phyloP scores from a whole-genome alignment of 1,140 invertebrate species.

The Bombus consobrinus region DNA sequence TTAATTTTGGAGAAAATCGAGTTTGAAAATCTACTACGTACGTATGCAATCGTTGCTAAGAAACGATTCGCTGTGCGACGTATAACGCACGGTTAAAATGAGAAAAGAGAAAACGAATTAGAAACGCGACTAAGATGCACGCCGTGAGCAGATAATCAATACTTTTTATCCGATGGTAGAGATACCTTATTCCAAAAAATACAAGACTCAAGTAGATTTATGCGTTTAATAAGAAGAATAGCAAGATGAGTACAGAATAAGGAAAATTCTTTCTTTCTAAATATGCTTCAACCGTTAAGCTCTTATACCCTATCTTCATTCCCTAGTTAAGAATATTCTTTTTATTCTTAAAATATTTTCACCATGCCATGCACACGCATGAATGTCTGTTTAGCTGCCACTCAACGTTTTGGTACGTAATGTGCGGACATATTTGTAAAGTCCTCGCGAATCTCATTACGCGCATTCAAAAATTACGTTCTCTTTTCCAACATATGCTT shows the following conservation, averaged over 20 bases:
- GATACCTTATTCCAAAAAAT: not conserved
- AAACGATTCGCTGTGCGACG: too few species aligned
- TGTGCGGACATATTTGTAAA: not conserved
- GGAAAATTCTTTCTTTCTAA: not conserved
- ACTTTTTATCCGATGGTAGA: not conserved
- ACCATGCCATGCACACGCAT: not conserved
- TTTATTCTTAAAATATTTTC: not conserved
- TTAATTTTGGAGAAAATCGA: too few species aligned
- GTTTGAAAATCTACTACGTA: too few species aligned
- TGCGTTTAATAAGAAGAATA: not conserved
- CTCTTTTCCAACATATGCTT: not conserved
- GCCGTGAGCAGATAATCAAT: too few species aligned
- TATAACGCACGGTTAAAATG: not conserved
- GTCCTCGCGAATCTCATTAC: not conserved
- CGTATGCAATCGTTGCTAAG: too few species aligned
- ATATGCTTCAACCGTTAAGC: not conserved
- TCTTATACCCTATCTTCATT: not conserved
- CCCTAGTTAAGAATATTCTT: not conserved
- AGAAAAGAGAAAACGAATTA: not conserved
- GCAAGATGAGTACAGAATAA: not conserved
- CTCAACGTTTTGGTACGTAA: not conserved
- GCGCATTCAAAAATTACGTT: not conserved
- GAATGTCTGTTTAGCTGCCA: not conserved
- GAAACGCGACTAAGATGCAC: not conserved
- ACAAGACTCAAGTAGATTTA: not conserved